Base-by-base conservation (phyloP, 53 echinoderm and acorn worm genomes). In the Antedon mediterranea region DNA sequence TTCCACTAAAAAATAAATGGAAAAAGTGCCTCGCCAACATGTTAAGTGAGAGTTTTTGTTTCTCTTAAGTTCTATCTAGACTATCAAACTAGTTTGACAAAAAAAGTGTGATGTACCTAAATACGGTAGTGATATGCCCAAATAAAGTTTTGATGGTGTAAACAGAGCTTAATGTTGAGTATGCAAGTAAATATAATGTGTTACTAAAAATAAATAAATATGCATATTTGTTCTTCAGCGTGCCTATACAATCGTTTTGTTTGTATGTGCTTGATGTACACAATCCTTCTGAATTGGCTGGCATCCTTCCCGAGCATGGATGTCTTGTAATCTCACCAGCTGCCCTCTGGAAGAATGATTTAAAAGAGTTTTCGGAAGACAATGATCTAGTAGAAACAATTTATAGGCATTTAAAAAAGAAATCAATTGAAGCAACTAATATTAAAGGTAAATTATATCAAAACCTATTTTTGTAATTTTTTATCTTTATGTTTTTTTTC, bases 311-410 rank as follows among this genome's bases (percentile, higher is more conserved):
- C 28, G 81, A 85, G 30, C 97, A 97, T 34, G 86, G 89, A 82
- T 97, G 97, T 81, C 88, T 97, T 28, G 85, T 92, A 28, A 83
- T 97, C 3, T 97, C 97, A 30, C 97, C 97, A 3, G 97, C 97
- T 78, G 89, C 84, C 73, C 87, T 89, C 3, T 97, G 97, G 97
- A 77, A 72, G 13, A 82, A 85, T 82, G 84, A 84, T 74, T 72
- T 78, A 15, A 75, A 85, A 18, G 77, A 32, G 4, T 97, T 97
- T 72, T 81, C 81, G 43, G 75, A 85, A 15, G 97, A 97, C 70
- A 84, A 84, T 0, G 87, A 90, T 27, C 88, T 92, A 0, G 91
- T 92, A 3, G 77, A 86, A 75, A 85, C 91, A 15, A 83, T 97
- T 32, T 90, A 92, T 75, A 85, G 88, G 43, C 79, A 76, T 29